phyloP scores from a whole-genome alignment of 2,797 vertebrate species.

The Acipenser oxyrinchus region DNA sequence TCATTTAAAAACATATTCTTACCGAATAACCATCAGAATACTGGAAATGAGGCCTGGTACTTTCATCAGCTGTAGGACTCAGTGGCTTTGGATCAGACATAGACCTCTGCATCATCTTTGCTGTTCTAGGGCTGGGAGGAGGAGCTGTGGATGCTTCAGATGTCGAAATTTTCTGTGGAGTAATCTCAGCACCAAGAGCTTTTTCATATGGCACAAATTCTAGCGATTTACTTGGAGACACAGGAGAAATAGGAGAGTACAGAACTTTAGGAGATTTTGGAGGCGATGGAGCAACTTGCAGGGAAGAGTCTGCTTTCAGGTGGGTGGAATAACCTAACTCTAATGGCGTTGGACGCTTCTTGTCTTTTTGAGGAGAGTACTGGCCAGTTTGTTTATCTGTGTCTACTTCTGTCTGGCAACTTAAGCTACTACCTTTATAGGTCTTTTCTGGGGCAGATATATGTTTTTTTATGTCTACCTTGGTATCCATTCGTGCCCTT shows the following conservation, averaged over 20 bases:
- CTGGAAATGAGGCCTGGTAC: slow-evolving; percentile 80
- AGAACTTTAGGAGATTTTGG: slow-evolving; percentile 87
- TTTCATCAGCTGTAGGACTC: slow-evolving; percentile 84
- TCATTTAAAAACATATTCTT: slow-evolving; percentile 42
- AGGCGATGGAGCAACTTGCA: slow-evolving; percentile 69
- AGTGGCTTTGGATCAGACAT: slow-evolving; percentile 90
- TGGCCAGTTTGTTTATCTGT: slow-evolving; percentile 69
- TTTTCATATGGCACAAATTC: slow-evolving; percentile 91
- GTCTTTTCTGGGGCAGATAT: slow-evolving; percentile 93
- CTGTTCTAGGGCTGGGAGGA: slow-evolving; percentile 74
- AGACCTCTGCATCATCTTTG: slow-evolving; percentile 86
- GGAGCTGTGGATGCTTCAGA: slow-evolving; percentile 77
- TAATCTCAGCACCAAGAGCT: slow-evolving; percentile 68
- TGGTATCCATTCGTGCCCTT: slow-evolving; percentile 77
- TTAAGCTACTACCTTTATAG: slow-evolving; percentile 83
- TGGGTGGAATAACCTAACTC: slow-evolving; percentile 86
- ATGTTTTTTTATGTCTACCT: slow-evolving; percentile 90
- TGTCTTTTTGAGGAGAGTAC: slow-evolving; percentile 75
- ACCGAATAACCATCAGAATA: slow-evolving; percentile 84
- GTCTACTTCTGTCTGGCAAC: slow-evolving; percentile 89
- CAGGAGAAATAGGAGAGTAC: slow-evolving; percentile 81
- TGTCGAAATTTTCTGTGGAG: slow-evolving; percentile 77
- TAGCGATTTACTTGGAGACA: slow-evolving; percentile 82
- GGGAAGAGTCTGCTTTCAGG: slow-evolving; percentile 71
- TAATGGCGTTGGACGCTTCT: slow-evolving; percentile 76